Percentiles rank a stretch among this genome's conserved stretches.
phyloP scores from a whole-genome alignment of 2,797 vertebrate species.

The Anableps anableps region DNA sequence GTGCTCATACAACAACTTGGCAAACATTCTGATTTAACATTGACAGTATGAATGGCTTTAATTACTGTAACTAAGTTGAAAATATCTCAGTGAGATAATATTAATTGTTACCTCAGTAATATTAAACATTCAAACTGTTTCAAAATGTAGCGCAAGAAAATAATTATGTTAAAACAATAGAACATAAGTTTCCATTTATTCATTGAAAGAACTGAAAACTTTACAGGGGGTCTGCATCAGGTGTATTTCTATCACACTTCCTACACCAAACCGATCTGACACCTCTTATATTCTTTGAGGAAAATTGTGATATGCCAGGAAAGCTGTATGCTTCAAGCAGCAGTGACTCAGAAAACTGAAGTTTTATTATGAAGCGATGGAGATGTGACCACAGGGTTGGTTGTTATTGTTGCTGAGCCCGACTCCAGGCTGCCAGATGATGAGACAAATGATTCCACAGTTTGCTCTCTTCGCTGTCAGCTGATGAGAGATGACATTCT shows the following conservation, averaged over 20 bases:
- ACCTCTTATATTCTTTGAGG: conserved; percentile 1
- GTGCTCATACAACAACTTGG: background rate
- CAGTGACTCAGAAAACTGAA: conserved; percentile 26
- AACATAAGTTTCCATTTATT: background rate
- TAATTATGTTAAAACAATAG: background rate
- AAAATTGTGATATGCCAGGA: conserved; percentile 6
- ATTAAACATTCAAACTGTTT: background rate
- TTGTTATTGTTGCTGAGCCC: conserved; percentile 48
- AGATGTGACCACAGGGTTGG: conserved; percentile 51
- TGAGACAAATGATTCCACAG: conserved; percentile 60
- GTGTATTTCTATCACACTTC: background rate
- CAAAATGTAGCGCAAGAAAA: background rate
- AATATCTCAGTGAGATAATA: background rate
- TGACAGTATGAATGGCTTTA: background rate
- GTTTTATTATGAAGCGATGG: conserved; percentile 36
- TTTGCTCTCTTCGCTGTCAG: conserved; percentile 44
- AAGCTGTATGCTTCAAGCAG: background rate
- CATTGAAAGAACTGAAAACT: background rate
- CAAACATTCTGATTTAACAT: background rate
- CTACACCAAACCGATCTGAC: background rate
- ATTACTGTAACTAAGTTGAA: background rate
- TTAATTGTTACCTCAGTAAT: background rate
- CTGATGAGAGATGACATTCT: conserved; percentile 49
- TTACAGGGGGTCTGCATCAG: background rate
- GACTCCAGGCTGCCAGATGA: conserved; percentile 41